Evolutionary conservation across 1,140 invertebrate species (phyloP), one percentile per base, ranked within the genome.

Genomic region (Neuroterus valhalla): DNA sequence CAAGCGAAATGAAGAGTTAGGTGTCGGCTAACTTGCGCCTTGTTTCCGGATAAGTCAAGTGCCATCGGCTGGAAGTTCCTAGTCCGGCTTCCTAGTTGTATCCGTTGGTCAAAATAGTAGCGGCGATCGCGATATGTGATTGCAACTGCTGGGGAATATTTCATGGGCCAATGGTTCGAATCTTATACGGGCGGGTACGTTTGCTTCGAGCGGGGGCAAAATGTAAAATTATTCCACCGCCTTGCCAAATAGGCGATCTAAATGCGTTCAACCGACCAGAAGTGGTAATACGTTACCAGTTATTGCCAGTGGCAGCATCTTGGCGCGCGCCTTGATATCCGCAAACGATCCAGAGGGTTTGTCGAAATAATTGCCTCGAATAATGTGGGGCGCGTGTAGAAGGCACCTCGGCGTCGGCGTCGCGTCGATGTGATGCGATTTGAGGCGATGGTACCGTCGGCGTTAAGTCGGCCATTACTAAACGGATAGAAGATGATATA

Each of bases 171-270:
- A 67, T 66, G 31, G 71, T 52, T 78, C 69, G 70, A 80, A 72
- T 82, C 78, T 78, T 74, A 80, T 74, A 62, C 68, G 21, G 15
- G 12, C 17, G 15, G 67, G 38, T 68, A 46, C 50, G 66, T 38
- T 46, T 45, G 48, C 43, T 31, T 42, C 31, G 26, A 66, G 26
- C 21, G 43, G 38, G 66, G 68, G 78, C 81, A 81, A 84, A 85
- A 85, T 78, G 83, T 77, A 84, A 85, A 85, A 84, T 85, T 85
- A 85, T 85, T 85, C 84, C 76, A 78, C 68, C 71, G 73, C 77
- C 77, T 82, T 83, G 84, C 83, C 83, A 85, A 85, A 85, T 85
- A 85, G 84, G 78, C 84, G 84, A 85, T 85, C 83, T 85, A 85
- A 85, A 85, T 85, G 84, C 82, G 83, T 78, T 85, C 83, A 82